Conservation (phyloP, 2,113 vertebrate species). For the Phalacrocorax brasilianus region DNA sequence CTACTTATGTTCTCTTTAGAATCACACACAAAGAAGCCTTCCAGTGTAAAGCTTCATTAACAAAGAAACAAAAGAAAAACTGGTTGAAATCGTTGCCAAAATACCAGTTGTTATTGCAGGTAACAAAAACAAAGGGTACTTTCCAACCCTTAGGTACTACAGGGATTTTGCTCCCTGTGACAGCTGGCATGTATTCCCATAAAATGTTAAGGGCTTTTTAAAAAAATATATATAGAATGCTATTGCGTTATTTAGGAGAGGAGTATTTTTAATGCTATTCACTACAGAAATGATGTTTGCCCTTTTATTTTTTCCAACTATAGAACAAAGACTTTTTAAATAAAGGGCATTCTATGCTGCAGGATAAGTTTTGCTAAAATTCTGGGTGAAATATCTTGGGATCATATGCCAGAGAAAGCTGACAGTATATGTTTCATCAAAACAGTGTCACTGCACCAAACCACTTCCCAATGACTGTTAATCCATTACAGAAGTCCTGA, state of each 20-base stretch:
- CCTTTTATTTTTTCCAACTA: not conserved
- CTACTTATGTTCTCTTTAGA: not conserved
- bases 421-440: not conserved
- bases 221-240: not conserved
- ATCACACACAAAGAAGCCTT: not conserved
- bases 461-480: not conserved
- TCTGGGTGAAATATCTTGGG: not conserved
- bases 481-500: not conserved
- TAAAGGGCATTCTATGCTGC: not conserved
- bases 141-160: not conserved
- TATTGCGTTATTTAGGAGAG: not conserved
- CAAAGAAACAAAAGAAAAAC: not conserved
- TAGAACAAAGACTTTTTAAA: not conserved
- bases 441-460: not conserved
- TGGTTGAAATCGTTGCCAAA: not conserved
- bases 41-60: not conserved
- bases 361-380: not conserved
- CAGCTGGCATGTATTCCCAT: not conserved
- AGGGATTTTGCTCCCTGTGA: not conserved
- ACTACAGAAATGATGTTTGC: not conserved
- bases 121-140: not conserved
- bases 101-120: not conserved
- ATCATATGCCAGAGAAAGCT: not conserved
- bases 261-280: not conserved
- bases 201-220: not conserved